Conservation (phyloP, 2,113 vertebrate genomes). For the Pelobates fuscus region DNA sequence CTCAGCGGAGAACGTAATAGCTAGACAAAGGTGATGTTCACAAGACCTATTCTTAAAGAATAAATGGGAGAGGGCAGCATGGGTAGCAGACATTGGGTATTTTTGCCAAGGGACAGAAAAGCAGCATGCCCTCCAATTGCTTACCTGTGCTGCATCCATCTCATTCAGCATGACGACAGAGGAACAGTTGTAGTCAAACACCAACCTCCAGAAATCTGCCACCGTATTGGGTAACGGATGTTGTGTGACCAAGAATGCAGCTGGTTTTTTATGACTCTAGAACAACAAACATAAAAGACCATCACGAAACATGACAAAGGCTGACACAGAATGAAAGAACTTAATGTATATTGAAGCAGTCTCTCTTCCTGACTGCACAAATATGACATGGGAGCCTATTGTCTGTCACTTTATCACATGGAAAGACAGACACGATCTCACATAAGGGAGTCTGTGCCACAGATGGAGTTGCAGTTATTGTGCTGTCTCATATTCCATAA, state of each 20-base stretch:
- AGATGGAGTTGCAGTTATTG: neutral
- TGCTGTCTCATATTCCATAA: slow-evolving; percentile 25
- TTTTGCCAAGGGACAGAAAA: too few species aligned
- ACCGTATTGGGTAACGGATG: slow-evolving; percentile 95
- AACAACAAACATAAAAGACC: slow-evolving; percentile 30
- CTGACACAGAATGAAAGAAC: neutral
- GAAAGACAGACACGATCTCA: neutral
- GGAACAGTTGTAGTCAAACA: slow-evolving; percentile 98
- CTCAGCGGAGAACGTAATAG: too few species aligned
- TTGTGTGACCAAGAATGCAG: slow-evolving; percentile 96
- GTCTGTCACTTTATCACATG: neutral
- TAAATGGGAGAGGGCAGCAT: too few species aligned
- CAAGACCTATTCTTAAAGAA: too few species aligned
- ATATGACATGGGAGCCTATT: neutral
- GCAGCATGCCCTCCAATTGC: neutral
- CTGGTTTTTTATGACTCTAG: slow-evolving; percentile 97
- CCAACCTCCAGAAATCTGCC: slow-evolving; percentile 96
- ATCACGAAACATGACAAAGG: neutral
- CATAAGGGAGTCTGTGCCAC: slow-evolving; percentile 15
- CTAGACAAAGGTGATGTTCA: too few species aligned
- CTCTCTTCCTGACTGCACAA: neutral
- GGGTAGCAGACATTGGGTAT: too few species aligned
- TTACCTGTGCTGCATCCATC: slow-evolving; percentile 92
- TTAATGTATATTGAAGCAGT: neutral
- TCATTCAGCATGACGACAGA: slow-evolving; percentile 97